Conservation (phyloP, 2,113 vertebrate species). For the Leucopsar rothschildi region DNA sequence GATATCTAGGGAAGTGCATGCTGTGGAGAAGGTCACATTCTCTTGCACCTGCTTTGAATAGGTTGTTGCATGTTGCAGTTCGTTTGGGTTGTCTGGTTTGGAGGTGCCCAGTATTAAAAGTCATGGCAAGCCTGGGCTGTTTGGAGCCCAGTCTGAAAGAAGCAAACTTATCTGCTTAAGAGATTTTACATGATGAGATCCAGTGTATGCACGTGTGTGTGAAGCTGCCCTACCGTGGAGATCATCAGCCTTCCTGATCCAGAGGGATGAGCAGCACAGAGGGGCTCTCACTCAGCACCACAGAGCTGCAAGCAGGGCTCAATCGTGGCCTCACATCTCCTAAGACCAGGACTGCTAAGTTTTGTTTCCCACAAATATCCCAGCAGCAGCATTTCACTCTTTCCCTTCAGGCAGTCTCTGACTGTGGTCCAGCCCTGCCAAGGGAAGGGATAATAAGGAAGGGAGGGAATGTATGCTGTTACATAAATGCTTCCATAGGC, state of each 20-base stretch:
- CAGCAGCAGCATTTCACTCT: not conserved
- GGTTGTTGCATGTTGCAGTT: not conserved
- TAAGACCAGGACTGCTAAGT: not conserved
- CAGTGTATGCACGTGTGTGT: accelerated
- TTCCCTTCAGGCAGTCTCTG: not conserved
- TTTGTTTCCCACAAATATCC: not conserved
- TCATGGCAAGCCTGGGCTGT: not conserved
- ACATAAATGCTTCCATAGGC: slow-evolving; percentile 55
- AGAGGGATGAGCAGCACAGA: not conserved
- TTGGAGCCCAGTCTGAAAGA: not conserved
- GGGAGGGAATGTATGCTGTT: not conserved
- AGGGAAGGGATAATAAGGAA: slow-evolving; percentile 12
- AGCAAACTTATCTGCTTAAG: not conserved
- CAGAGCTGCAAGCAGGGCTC: not conserved
- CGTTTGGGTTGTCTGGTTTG: not conserved
- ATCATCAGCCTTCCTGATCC: not conserved
- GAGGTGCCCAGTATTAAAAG: not conserved
- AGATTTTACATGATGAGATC: not conserved
- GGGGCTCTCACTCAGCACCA: not conserved
- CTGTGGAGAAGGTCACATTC: not conserved
- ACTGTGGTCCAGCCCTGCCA: accelerated
- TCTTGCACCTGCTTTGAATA: not conserved
- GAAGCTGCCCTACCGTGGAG: not conserved
- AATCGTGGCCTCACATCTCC: not conserved
- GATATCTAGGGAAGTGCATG: not conserved